These are phyloP conservation scores for Metopia argyrocephala DNA, from an alignment of 2,888 invertebrate species.

Conservation along the genomic window DNA sequence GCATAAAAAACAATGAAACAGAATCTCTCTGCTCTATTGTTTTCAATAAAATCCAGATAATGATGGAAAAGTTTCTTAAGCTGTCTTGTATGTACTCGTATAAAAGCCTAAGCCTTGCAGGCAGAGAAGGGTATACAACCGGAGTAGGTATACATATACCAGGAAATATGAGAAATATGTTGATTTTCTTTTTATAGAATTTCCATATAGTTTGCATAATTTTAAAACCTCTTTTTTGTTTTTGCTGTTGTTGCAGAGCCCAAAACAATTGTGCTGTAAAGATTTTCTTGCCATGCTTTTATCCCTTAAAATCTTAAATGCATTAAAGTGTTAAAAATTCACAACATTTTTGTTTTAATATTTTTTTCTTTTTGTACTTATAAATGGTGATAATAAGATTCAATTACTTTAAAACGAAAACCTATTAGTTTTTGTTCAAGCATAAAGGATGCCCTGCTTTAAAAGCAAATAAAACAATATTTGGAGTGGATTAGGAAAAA, in stretches of 20 bases:
- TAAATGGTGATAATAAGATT: constrained; percentile 23
- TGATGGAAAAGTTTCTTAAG: background rate
- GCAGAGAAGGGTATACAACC: background rate
- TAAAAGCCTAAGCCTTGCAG: background rate
- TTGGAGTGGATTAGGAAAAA: background rate
- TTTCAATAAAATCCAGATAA: background rate
- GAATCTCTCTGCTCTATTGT: background rate
- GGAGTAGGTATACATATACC: background rate
- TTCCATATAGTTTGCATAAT: constrained; percentile 57
- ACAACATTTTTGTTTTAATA: too few relatives aligned
- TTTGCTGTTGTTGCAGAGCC: background rate
- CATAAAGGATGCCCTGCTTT: background rate
- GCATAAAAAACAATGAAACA: too few relatives aligned
- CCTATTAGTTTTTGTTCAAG: background rate
- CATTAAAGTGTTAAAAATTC: constrained; percentile 13
- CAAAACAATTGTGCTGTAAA: background rate
- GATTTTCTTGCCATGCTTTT: constrained; percentile 28
- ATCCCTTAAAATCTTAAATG: constrained; percentile 11
- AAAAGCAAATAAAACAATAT: background rate
- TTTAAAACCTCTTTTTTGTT: constrained; percentile 24
- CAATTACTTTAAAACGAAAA: constrained; percentile 33
- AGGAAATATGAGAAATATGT: constrained; percentile 41
- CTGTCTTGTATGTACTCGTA: background rate
- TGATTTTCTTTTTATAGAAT: constrained; percentile 38
- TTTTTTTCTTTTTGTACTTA: background rate